phyloP scores from a whole-genome alignment of 2,113 vertebrate species.

The Ranitomeya variabilis region DNA sequence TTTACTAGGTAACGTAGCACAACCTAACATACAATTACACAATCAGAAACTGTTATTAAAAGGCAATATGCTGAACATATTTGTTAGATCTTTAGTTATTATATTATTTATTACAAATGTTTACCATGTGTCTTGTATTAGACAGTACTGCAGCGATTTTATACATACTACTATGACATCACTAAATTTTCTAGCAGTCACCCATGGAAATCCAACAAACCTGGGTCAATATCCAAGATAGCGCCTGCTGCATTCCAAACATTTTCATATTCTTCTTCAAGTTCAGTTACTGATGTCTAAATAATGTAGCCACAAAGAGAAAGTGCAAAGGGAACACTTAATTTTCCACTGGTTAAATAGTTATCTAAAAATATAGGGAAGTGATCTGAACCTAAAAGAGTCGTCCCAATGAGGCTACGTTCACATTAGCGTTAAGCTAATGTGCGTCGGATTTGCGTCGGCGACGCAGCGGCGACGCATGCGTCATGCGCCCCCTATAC shows the following conservation, averaged over 20 bases:
- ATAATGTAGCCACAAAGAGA: slow-evolving; percentile 12
- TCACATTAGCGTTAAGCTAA: no score
- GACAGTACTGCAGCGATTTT: not conserved
- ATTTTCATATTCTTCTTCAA: slow-evolving; percentile 3
- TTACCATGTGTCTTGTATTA: not conserved
- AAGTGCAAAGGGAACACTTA: not conserved
- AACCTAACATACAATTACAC: not conserved
- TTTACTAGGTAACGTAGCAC: no score
- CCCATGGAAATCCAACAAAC: slow-evolving; percentile 62
- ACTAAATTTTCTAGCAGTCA: not conserved
- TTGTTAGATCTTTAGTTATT: not conserved
- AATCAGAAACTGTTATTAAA: not conserved
- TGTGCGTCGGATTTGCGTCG: no score
- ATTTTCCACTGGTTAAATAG: not conserved
- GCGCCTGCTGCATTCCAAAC: slow-evolving; percentile 51
- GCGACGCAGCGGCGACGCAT: no score
- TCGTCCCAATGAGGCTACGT: no score
- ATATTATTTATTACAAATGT: not conserved
- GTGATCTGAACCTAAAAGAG: not conserved
- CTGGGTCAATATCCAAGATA: slow-evolving; percentile 78
- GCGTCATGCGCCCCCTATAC: no score
- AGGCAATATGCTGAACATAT: not conserved
- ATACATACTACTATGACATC: not conserved
- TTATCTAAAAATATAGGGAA: not conserved
- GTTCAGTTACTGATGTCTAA: slow-evolving; percentile 24